Conservation (phyloP, 35 echinoderm and acorn worm genomes). For the Holothuria glaberrima region DNA sequence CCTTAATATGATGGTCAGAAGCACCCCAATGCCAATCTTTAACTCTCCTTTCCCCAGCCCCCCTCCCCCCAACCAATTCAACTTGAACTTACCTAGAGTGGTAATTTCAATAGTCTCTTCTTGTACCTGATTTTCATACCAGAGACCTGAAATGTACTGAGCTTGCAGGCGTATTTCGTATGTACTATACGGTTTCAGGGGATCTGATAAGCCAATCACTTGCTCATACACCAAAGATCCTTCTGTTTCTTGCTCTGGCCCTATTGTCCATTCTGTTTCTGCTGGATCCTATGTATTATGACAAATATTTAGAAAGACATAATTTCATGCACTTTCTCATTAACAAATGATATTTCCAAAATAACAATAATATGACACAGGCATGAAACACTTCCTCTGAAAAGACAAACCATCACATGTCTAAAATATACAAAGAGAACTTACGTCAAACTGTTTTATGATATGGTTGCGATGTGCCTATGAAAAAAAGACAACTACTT, state of each 20-base stretch:
- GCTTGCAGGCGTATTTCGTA: slow-evolving; percentile 57
- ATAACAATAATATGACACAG: too few relatives aligned
- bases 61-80: not conserved
- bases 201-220: not conserved
- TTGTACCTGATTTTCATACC: not conserved
- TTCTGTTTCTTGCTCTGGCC: not conserved
- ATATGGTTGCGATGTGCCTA: too few relatives aligned
- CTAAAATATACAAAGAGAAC: too few relatives aligned
- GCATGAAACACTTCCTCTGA: too few relatives aligned
- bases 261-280: not conserved
- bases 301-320: not conserved
- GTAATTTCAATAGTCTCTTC: slow-evolving; percentile 11
- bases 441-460: too few relatives aligned
- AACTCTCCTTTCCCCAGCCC: too few relatives aligned
- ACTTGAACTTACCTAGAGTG: slow-evolving; percentile 53
- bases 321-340: too few relatives aligned
- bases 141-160: slow-evolving; percentile 39
- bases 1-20: too few relatives aligned
- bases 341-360: too few relatives aligned
- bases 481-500: too few relatives aligned
- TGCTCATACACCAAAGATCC: not conserved
- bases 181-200: slow-evolving; percentile 43
- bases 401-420: too few relatives aligned
- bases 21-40: too few relatives aligned
- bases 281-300: not conserved